Percentiles rank a stretch among this genome's conserved stretches.
Conservation (phyloP, 2,113 vertebrate genomes). For the Toxotes chatareus region DNA sequence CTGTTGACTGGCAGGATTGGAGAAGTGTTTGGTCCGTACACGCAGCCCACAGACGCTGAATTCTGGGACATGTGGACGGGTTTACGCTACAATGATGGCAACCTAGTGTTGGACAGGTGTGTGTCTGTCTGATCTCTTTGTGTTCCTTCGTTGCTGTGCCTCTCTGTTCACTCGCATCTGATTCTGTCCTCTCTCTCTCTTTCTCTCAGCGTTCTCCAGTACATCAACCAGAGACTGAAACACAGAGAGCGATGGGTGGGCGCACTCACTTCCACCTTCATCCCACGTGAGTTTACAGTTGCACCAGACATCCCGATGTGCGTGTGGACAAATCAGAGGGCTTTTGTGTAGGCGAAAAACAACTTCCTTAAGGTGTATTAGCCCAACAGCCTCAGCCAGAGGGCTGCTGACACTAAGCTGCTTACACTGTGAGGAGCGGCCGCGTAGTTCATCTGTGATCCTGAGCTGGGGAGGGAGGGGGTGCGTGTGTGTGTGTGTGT, state of each 20-base stretch:
- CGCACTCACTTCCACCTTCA: conserved; percentile 86
- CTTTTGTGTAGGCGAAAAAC: background rate
- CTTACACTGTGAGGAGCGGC: conserved; percentile 60
- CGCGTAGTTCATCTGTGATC: conserved; percentile 62
- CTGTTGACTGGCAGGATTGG: conserved; percentile 81
- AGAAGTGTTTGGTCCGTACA: conserved; percentile 94
- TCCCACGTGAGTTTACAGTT: conserved; percentile 89
- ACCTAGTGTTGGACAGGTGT: conserved; percentile 94
- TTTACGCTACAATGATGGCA: conserved; percentile 92
- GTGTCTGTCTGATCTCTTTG: background rate
- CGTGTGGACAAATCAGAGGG: conserved; percentile 8
- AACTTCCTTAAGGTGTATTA: conserved; percentile 29
- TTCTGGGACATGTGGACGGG: conserved; percentile 97
- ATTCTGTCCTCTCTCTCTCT: background rate
- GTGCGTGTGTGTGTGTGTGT: background rate
- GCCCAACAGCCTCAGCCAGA: conserved; percentile 2
- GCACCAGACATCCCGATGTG: background rate
- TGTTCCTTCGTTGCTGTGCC: background rate
- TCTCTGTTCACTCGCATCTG: background rate
- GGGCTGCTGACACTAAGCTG: conserved; percentile 59
- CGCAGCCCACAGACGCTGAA: conserved; percentile 90
- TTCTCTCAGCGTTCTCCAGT: conserved; percentile 90
- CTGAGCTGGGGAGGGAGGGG: background rate
- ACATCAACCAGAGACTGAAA: conserved; percentile 92
- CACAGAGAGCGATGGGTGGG: conserved; percentile 94